phyloP scores from a whole-genome alignment of 2,888 invertebrate genomes.

The Epirrita christyi region DNA sequence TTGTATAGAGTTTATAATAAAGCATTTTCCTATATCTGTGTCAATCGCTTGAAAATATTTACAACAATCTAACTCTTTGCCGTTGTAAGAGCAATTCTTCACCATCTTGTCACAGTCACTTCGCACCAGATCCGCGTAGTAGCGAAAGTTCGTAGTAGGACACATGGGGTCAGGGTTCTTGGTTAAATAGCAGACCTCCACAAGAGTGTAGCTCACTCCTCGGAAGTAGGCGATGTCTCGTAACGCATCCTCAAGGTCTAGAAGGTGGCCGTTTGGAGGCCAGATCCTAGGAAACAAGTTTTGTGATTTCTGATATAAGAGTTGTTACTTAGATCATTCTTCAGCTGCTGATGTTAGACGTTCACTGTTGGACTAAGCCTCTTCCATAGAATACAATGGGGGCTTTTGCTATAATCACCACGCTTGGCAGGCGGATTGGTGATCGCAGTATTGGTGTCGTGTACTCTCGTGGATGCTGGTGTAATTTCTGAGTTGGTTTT shows the following conservation, averaged over 20 bases:
- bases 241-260: constrained; percentile 88
- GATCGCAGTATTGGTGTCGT: too few relatives aligned
- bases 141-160: constrained; percentile 84
- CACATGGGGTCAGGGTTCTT: constrained; percentile 81
- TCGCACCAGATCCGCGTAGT: constrained; percentile 83
- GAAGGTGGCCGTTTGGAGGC: constrained; percentile 85
- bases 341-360: too few relatives aligned
- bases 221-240: constrained; percentile 89
- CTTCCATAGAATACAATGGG: too few relatives aligned
- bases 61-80: constrained; percentile 84
- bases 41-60: constrained; percentile 84
- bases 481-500: too few relatives aligned
- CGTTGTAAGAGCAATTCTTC: constrained; percentile 81
- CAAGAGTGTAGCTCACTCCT: constrained; percentile 87
- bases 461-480: too few relatives aligned
- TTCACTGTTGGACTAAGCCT: too few relatives aligned
- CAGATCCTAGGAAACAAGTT: constrained; percentile 77
- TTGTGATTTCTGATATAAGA: background rate
- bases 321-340: too few relatives aligned
- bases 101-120: constrained; percentile 80
- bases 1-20: constrained; percentile 85
- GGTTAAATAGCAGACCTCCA: constrained; percentile 84
- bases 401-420: too few relatives aligned
- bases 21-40: constrained; percentile 86
- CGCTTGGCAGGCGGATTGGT: too few relatives aligned